Evolutionary conservation across 2,113 vertebrate species (phyloP), one percentile per base, ranked within the genome.

Genomic region (Macaca fascicularis): DNA sequence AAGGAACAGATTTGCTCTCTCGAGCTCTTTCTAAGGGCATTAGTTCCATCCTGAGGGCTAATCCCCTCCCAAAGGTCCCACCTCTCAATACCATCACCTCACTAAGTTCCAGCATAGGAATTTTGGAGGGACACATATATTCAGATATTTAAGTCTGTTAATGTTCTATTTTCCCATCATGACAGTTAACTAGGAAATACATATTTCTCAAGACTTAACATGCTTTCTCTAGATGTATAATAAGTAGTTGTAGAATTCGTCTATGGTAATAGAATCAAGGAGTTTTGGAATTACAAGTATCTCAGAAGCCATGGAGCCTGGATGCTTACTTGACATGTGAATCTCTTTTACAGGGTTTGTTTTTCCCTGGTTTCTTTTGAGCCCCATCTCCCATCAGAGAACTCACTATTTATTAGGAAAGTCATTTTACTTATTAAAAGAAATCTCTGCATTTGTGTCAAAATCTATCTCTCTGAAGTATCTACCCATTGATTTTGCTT

Each of bases 401-500:
- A 89, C 48, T 91, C 48, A 64, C 1, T 74, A 52, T 70, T 69
- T 95, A 74, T 76, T 70, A 92, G 16, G 17, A 75, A 92, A 57
- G 23, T 61, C 35, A 75, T 84, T 93, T 40, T 50, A 13, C 32
- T 79, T 92, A 43, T 81, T 93, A 69, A 94, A 78, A 87, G 45
- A 72, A 30, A 72, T 35, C 1, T 50, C 45, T 93, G 88, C 25
- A 74, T 76, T 55, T 67, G 25, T 27, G 11, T 59, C 32, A 84
- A 91, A 92, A 40, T 87, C 19, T 92, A 2, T 86, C 4, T 70
- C 30, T 96, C 82, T 94, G 14, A 94, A 88, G 48, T 50, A 92
- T 92, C 40, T 94, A 43, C 35, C 35, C 10, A 72, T 61, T 64
- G 32, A 57, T 87, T 97, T 86, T 85, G 82, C 30, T 87, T 11